phyloP scores from a whole-genome alignment of 2,113 vertebrate species.

The Leptobrachium leishanense region DNA sequence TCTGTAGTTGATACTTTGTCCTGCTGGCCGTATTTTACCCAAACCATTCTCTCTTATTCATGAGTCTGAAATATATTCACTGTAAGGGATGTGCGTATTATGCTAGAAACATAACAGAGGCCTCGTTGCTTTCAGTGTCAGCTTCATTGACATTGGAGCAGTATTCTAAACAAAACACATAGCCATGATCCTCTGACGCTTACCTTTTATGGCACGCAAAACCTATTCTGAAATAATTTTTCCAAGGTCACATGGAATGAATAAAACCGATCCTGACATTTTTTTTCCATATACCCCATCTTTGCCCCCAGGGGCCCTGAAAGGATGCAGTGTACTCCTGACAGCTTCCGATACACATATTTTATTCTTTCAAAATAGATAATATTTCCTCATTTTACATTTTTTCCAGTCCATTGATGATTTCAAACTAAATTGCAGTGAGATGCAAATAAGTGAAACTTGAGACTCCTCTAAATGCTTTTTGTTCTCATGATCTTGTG shows the following conservation, averaged over 20 bases:
- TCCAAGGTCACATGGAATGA: constrained; percentile 43
- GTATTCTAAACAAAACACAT: constrained; percentile 6
- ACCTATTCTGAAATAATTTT: constrained; percentile 34
- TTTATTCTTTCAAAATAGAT: constrained; percentile 23
- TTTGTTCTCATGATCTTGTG: constrained; percentile 30
- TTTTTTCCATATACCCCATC: constrained; percentile 24
- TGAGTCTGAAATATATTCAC: not conserved
- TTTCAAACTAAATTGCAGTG: constrained; percentile 45
- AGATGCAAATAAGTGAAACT: constrained; percentile 40
- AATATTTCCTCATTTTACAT: constrained; percentile 31
- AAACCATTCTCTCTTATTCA: constrained; percentile 29
- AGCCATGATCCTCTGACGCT: constrained; percentile 22
- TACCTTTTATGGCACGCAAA: constrained; percentile 34
- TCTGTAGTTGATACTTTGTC: too few relatives aligned
- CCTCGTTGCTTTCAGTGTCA: constrained; percentile 12
- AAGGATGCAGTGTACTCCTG: constrained; percentile 1
- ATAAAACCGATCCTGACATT: constrained; percentile 39
- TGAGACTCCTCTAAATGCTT: constrained; percentile 37
- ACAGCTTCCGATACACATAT: constrained; percentile 19
- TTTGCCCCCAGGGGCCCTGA: constrained; percentile 22
- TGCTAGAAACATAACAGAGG: not conserved
- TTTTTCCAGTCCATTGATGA: constrained; percentile 46
- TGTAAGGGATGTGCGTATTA: too few relatives aligned
- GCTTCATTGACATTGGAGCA: not conserved
- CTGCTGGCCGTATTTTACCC: not conserved